Conservation (phyloP, 1,140 invertebrate species). For the Drosophila orosa region DNA sequence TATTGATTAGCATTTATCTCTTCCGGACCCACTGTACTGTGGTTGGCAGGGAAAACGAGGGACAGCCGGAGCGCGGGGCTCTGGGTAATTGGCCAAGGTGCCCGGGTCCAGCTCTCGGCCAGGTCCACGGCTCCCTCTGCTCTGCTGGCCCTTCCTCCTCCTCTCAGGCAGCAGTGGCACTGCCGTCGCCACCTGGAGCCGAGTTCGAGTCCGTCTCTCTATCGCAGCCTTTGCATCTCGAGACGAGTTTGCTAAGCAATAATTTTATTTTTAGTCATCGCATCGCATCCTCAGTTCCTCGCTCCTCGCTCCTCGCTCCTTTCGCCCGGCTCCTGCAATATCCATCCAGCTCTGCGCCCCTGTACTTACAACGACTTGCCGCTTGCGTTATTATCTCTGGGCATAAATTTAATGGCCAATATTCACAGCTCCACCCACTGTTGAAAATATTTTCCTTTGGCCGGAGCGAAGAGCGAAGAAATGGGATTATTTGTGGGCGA, state of each 20-base stretch:
- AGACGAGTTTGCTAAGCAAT: conserved; percentile 77
- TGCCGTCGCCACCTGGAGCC: conserved; percentile 48
- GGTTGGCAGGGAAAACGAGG: conserved; percentile 1
- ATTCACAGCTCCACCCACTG: conserved; percentile 82
- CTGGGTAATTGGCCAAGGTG: conserved; percentile 56
- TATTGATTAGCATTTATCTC: neutral
- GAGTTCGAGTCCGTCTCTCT: conserved; percentile 37
- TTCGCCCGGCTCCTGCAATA: conserved; percentile 11
- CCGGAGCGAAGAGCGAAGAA: conserved; percentile 38
- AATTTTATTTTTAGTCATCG: conserved; percentile 80
- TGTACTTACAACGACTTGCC: conserved; percentile 77
- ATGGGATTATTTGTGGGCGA: conserved; percentile 71
- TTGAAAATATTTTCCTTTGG: conserved; percentile 68
- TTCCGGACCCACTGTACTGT: conserved; percentile 18
- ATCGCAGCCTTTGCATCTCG: conserved; percentile 73
- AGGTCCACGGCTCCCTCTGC: conserved; percentile 7
- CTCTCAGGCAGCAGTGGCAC: conserved; percentile 8
- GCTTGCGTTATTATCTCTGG: conserved; percentile 80
- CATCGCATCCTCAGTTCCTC: conserved; percentile 46
- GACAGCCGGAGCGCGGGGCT: conserved; percentile 12
- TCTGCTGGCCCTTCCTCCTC: neutral
- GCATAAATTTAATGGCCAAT: conserved; percentile 82
- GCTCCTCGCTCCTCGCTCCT: conserved; percentile 21
- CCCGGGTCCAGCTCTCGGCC: conserved; percentile 39
- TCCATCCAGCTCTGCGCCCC: conserved; percentile 33